Percentiles rank a stretch among this genome's conserved stretches.
Evolutionary conservation across 2,113 vertebrate genomes (phyloP).

Genomic region (Halichoerus grypus): DNA sequence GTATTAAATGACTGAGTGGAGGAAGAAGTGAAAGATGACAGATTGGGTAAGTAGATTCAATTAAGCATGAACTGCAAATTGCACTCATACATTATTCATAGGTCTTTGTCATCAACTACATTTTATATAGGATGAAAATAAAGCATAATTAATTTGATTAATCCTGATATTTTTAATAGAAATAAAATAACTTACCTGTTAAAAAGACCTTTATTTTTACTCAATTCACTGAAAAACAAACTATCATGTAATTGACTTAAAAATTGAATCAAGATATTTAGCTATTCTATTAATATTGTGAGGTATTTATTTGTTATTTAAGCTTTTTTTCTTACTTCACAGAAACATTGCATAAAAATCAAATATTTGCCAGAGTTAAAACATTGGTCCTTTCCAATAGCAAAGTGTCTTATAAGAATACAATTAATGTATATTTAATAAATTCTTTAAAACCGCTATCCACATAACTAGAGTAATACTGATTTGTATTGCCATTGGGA

Average conservation of each 20-base stretch:
- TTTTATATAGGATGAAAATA: background rate
- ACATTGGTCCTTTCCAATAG: background rate
- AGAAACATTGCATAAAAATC: background rate
- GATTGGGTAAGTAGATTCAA: background rate
- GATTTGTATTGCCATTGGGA: conserved; percentile 59
- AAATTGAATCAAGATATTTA: background rate
- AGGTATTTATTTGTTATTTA: background rate
- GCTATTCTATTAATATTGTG: background rate
- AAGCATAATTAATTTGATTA: background rate
- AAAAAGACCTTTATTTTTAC: background rate
- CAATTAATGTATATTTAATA: conserved; percentile 36
- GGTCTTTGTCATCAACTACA: background rate
- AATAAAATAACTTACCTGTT: background rate
- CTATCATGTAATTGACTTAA: background rate
- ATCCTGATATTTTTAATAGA: background rate
- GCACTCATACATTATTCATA: background rate
- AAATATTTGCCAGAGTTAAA: background rate
- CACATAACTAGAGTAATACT: conserved; percentile 60
- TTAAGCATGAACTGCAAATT: background rate
- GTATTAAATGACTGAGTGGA: background rate
- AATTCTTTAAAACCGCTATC: conserved; percentile 53
- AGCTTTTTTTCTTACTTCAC: background rate
- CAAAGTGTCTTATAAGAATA: background rate
- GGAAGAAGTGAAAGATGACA: background rate
- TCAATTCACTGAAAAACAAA: background rate